Conservation (phyloP, 2,888 invertebrate species). For the Mythimna impura region DNA sequence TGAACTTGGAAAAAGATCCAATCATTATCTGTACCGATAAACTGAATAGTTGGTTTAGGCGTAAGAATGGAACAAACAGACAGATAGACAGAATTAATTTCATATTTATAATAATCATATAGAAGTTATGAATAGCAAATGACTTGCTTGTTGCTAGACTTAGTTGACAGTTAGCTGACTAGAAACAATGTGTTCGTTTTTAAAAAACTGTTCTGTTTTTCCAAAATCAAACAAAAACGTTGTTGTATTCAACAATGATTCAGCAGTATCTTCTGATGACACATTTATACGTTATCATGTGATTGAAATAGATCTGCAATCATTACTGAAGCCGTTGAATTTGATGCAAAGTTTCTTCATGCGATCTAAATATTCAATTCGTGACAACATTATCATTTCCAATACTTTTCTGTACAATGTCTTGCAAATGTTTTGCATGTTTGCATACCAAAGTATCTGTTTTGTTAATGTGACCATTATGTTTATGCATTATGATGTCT, state of each 20-base stretch:
- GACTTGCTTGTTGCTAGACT: background rate
- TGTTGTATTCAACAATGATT: background rate
- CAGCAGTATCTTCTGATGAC: background rate
- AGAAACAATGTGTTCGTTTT: conserved; percentile 1
- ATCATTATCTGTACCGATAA: no score
- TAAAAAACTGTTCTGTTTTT: background rate
- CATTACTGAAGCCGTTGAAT: conserved; percentile 32
- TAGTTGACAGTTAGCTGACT: background rate
- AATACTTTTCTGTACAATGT: conserved; percentile 12
- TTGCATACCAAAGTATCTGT: background rate
- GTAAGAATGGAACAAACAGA: no score
- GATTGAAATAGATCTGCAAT: conserved; percentile 27
- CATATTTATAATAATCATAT: no score
- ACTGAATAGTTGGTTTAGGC: no score
- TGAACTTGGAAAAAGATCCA: no score
- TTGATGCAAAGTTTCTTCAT: conserved; percentile 17
- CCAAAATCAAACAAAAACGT: background rate
- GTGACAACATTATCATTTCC: conserved; percentile 8
- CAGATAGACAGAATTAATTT: no score
- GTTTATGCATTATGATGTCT: background rate
- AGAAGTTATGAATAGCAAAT: no score
- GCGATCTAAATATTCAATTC: conserved; percentile 22
- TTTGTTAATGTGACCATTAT: background rate
- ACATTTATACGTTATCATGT: background rate
- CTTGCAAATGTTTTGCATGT: background rate